These are phyloP conservation scores for Anthonomus grandis DNA, from an alignment of 1,140 invertebrate genomes.

Conservation along the genomic window DNA sequence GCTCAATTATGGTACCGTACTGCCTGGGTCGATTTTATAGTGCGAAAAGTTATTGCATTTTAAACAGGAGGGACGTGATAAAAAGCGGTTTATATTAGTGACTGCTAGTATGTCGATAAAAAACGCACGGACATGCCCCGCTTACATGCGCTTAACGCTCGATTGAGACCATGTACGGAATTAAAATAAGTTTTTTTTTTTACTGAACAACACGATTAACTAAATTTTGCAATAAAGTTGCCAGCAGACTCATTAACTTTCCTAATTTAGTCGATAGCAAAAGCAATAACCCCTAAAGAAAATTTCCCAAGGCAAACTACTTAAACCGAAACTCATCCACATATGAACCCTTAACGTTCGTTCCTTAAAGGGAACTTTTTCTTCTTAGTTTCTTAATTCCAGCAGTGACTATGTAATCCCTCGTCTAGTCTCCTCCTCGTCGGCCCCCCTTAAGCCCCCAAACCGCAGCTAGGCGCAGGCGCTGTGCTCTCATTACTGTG, in stretches of 20 bases:
- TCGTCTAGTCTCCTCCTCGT: too few relatives aligned
- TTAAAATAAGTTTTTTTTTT: too few relatives aligned
- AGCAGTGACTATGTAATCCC: slow-evolving; percentile 25
- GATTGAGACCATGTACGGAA: too few relatives aligned
- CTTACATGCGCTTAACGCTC: too few relatives aligned
- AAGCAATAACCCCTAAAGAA: too few relatives aligned
- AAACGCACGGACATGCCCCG: too few relatives aligned
- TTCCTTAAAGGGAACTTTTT: not conserved
- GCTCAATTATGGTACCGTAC: slow-evolving; percentile 23
- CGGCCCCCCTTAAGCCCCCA: slow-evolving; percentile 28
- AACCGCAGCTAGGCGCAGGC: slow-evolving; percentile 39
- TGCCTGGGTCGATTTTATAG: slow-evolving; percentile 18
- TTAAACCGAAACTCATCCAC: too few relatives aligned
- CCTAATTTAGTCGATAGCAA: slow-evolving; percentile 2
- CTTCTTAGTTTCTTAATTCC: slow-evolving; percentile 20
- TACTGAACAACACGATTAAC: not conserved
- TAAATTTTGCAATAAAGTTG: not conserved
- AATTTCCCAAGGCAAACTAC: too few relatives aligned
- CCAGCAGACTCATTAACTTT: slow-evolving; percentile 14
- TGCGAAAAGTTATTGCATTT: slow-evolving; percentile 19
- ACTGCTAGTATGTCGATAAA: too few relatives aligned
- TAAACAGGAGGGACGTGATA: not conserved
- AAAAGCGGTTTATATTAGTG: too few relatives aligned
- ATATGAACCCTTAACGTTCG: not conserved
- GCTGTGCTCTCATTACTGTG: slow-evolving; percentile 49